A percentile compares a stretch with the other conserved stretches of the same genome.
Conservation (phyloP, 2,113 vertebrate genomes). For the Oxyruncus cristatus region DNA sequence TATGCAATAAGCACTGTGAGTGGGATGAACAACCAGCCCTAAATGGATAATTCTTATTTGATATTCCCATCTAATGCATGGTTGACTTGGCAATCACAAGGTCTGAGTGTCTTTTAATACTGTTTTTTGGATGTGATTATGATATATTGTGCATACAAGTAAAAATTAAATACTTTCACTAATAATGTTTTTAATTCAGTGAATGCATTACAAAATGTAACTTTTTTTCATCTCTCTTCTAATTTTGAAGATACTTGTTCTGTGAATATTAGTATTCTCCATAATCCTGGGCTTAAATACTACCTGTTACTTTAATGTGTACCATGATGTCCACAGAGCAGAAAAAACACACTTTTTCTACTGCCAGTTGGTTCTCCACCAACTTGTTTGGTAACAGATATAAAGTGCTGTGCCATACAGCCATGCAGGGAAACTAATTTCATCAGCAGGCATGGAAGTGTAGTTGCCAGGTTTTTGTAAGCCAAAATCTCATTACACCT, state of each 20-base stretch:
- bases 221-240: neutral
- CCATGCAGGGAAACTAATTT: neutral
- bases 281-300: neutral
- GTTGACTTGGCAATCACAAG: neutral
- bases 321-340: neutral
- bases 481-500: neutral
- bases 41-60: neutral
- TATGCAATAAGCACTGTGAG: neutral
- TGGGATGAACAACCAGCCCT: neutral
- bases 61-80: neutral
- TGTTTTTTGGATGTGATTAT: neutral
- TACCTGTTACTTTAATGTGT: neutral
- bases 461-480: slow-evolving; percentile 1
- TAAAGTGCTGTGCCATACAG: neutral
- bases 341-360: neutral
- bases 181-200: neutral
- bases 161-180: neutral
- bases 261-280: neutral
- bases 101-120: slow-evolving; percentile 11
- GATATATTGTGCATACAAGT: neutral
- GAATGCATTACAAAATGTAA: neutral
- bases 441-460: neutral
- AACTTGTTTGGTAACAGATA: neutral
- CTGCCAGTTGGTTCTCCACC: neutral
- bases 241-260: neutral